Base-by-base conservation (phyloP, 92 coral and sea anemone genomes). In the Paragorgia papillata region DNA sequence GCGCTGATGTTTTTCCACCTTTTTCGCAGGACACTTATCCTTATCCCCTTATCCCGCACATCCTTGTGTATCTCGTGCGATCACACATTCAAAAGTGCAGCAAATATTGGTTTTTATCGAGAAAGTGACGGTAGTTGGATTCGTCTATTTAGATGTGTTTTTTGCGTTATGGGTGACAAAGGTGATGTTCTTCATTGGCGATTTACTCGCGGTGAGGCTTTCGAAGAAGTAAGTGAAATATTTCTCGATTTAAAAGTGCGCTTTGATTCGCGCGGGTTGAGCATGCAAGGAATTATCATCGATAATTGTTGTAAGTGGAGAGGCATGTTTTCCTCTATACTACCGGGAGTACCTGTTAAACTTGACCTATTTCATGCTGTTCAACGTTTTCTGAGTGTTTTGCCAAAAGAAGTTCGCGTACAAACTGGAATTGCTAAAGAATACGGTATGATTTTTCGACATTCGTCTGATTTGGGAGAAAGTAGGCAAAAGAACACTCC, bases 61-160 rank as follows among this genome's bases (percentile, higher is more conserved):
- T 64, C 83, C 14, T 33, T 18, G 8, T 61, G 85, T 80, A 27
- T 81, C 6, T 69, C 51, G n/a, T 81, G 85, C 37, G 85, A 73
- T 63, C 85, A 81, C 50, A 81, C 80, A 6, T 81, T 81, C 37
- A 71, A 81, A 61, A 81, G 80, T 58, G 85, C 66, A 9, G 79
- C 79, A 9, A 81, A 81, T 27, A 81, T 71, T 81, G 79, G 85
- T 17, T 58, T 81, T 29, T 7, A 43, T 7, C 65, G 46, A 48
- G 40, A 70, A 17, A 51, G 70, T 46, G 85, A 80, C 69, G 69
- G 59, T 14, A 43, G 50, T 6, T 67, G 75, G 56, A 18, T 78
- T 29, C 56, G 69, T 33, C 49, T 78, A 6, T 78, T 78, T 40
- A 51, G 59, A 4, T 79, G 63, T n/a, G 17, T 79, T 0, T 79